Percentiles rank a stretch among this genome's conserved stretches.
These are phyloP conservation scores for Sturnira hondurensis DNA, from an alignment of 2,113 vertebrate genomes.

Conservation along the genomic window DNA sequence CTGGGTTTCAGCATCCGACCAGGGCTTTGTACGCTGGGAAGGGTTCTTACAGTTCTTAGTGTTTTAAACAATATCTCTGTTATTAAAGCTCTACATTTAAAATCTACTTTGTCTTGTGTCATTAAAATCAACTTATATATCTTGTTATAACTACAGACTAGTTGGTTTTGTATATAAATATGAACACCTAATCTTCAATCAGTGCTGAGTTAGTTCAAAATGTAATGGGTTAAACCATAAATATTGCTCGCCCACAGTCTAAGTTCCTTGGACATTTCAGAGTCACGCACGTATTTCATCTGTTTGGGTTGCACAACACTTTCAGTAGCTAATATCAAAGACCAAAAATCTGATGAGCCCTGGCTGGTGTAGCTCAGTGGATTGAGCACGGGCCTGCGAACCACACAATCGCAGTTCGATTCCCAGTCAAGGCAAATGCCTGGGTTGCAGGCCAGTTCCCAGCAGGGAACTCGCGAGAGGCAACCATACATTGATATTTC, in stretches of 20 bases:
- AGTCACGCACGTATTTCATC: neutral
- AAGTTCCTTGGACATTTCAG: neutral
- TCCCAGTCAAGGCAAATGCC: no score
- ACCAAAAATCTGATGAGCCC: neutral
- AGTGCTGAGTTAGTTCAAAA: neutral
- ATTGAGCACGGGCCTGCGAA: no score
- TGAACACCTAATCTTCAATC: neutral
- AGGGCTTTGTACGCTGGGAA: neutral
- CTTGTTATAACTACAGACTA: neutral
- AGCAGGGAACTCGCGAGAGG: no score
- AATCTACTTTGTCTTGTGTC: neutral
- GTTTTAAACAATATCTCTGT: neutral
- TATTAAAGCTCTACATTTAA: conserved; percentile 29
- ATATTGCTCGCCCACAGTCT: neutral
- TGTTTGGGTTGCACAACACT: conserved; percentile 6
- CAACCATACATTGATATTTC: no score
- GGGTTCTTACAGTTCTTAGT: neutral
- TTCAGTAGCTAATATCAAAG: neutral
- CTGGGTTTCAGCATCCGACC: neutral
- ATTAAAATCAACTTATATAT: neutral
- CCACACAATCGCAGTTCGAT: no score
- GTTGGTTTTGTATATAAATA: neutral
- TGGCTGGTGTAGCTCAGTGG: no score
- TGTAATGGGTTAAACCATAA: neutral
- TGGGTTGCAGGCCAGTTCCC: no score